Conservation (phyloP, 1,140 invertebrate species). For the Subanguina moxae region DNA sequence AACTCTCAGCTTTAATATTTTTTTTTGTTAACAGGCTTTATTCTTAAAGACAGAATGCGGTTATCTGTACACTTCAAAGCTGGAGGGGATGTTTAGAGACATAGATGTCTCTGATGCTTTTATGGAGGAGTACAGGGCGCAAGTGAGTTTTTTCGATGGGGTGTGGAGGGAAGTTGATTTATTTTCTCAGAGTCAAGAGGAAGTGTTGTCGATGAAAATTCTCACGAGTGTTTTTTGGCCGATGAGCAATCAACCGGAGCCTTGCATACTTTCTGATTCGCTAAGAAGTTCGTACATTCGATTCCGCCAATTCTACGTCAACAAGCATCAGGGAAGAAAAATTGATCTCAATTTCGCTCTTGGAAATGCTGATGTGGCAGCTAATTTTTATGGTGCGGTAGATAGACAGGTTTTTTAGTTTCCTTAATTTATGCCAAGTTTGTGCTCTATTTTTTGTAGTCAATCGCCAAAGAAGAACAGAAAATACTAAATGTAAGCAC, state of each 20-base stretch:
- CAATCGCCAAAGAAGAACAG: slow-evolving; percentile 66
- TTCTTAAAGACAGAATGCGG: slow-evolving; percentile 70
- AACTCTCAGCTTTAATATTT: not conserved
- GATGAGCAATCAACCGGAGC: slow-evolving; percentile 76
- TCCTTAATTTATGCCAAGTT: not conserved
- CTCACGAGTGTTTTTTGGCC: slow-evolving; percentile 98
- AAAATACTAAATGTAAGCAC: slow-evolving; percentile 92
- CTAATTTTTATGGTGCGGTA: slow-evolving; percentile 70
- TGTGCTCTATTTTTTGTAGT: not conserved
- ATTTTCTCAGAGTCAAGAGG: slow-evolving; percentile 61
- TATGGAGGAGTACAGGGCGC: slow-evolving; percentile 88
- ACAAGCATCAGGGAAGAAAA: slow-evolving; percentile 93
- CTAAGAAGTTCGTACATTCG: slow-evolving; percentile 81
- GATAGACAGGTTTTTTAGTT: not conserved
- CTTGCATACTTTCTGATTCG: slow-evolving; percentile 86
- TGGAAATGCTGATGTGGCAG: slow-evolving; percentile 91
- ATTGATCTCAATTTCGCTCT: slow-evolving; percentile 93
- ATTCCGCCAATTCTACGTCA: slow-evolving; percentile 83
- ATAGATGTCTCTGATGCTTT: slow-evolving; percentile 96
- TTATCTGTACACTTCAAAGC: slow-evolving; percentile 97
- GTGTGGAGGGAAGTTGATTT: not conserved
- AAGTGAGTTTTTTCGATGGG: slow-evolving; percentile 52
- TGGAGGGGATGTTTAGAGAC: slow-evolving; percentile 99
- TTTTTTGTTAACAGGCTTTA: not conserved
- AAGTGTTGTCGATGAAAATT: slow-evolving; percentile 91